Evolutionary conservation across 2,113 vertebrate genomes (phyloP), one percentile per base, ranked within the genome.

Genomic region (Lutjanus erythropterus): DNA sequence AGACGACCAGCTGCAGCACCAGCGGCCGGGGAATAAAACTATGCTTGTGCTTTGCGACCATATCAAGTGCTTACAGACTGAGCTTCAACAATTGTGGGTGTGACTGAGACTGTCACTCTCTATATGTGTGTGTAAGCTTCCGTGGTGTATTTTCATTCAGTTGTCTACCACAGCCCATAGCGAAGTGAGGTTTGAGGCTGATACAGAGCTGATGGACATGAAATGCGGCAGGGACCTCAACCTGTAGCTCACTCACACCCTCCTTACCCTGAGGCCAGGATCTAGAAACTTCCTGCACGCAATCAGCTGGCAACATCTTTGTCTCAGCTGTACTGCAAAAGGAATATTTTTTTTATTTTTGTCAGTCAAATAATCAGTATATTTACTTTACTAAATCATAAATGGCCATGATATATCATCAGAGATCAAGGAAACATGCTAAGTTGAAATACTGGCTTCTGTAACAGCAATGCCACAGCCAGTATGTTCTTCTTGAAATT

Each of bases 1-100:
- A 83, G 74, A 82, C 78, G 9, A 78, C 80, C 89, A 90, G 86
- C 91, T 85, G 88, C 82, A 76, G 71, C 73, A 49, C 67, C 56
- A 9, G 62, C 50, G 41, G 73, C 55, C 46, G 11, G 61, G 75
- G 62, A 79, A 74, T 73, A 76, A 73, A 89, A 75, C 74, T 55
- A 35, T 27, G 68, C 77, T 75, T 71, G 52, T 71, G 75, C 64
- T 86, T 73, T 65, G 75, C 64, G 18, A 73, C 78, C 41, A 53
- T 68, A 84, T 76, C 42, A 73, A 83, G 58, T 64, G 78, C 85
- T 86, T 61, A 61, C 23, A 71, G 90, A 59, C 75, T 16, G 27
- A 49, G 73, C 78, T 72, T 84, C 44, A 49, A 75, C 80, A 87
- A 59, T 53, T 60, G 81, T 33, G 65, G 71, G 72, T 75, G 61